phyloP scores from a whole-genome alignment of 1,140 invertebrate genomes.

The Ectropis grisescens region DNA sequence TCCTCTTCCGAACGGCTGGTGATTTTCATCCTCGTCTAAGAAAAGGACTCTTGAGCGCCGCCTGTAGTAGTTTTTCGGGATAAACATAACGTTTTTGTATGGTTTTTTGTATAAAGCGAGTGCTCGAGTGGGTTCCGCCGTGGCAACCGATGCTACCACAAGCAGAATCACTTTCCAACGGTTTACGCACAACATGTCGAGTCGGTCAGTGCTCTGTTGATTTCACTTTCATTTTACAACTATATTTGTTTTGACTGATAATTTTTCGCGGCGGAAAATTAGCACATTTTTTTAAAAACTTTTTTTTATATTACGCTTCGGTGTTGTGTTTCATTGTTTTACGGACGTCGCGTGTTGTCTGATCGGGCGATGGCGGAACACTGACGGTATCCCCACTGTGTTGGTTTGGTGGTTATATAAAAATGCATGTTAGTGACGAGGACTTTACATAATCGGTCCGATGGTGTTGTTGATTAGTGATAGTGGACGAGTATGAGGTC shows the following conservation, averaged over 20 bases:
- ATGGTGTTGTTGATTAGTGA: slow-evolving; percentile 3
- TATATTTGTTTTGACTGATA: too few relatives aligned
- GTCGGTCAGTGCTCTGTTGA: slow-evolving; percentile 43
- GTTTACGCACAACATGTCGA: slow-evolving; percentile 60
- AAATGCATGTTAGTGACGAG: slow-evolving; percentile 21
- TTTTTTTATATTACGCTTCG: too few relatives aligned
- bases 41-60: slow-evolving; percentile 42
- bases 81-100: slow-evolving; percentile 43
- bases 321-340: slow-evolving; percentile 4
- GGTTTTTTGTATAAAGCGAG: slow-evolving; percentile 42
- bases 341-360: slow-evolving; percentile 13
- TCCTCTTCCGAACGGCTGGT: slow-evolving; percentile 31
- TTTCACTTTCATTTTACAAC: slow-evolving; percentile 62
- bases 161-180: slow-evolving; percentile 62
- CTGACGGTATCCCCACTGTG: slow-evolving; percentile 20
- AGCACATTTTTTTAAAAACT: too few relatives aligned
- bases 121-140: slow-evolving; percentile 44
- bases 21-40: slow-evolving; percentile 45
- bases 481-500: neutral
- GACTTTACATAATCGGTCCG: slow-evolving; percentile 34
- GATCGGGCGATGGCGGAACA: slow-evolving; percentile 20
- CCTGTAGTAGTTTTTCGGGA: slow-evolving; percentile 34
- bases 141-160: slow-evolving; percentile 35
- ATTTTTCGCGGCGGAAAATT: too few relatives aligned
- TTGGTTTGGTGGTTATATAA: slow-evolving; percentile 41